phyloP scores from a whole-genome alignment of 2,797 vertebrate genomes.

The Pseudomugil gertrudae region DNA sequence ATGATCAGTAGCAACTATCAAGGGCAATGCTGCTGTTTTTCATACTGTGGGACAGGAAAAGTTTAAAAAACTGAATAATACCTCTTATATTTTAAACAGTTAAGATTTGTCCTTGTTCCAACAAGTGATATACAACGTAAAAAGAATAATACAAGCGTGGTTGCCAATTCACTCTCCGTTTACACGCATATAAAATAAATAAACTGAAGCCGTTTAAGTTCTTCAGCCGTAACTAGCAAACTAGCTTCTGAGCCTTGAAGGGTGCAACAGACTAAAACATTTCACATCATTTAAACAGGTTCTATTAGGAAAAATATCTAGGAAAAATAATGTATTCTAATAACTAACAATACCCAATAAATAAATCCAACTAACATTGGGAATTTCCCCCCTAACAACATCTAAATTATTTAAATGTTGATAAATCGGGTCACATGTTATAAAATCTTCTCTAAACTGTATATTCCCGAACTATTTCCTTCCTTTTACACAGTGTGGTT shows the following conservation, averaged over 20 bases:
- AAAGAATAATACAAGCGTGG: neutral
- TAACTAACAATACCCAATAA: slow-evolving; percentile 2
- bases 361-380: slow-evolving; percentile 33
- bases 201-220: neutral
- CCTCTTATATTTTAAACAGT: neutral
- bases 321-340: neutral
- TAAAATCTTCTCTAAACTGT: slow-evolving; percentile 33
- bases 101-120: neutral
- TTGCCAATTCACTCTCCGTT: neutral
- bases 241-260: neutral
- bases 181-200: neutral
- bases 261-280: no score
- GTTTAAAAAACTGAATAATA: neutral
- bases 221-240: neutral
- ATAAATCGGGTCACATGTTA: slow-evolving; percentile 3
- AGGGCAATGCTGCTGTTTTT: neutral
- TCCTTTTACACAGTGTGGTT: neutral
- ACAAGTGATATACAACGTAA: neutral
- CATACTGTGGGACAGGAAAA: neutral
- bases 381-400: slow-evolving; percentile 4
- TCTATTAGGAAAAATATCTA: no score
- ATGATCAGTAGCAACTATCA: neutral
- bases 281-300: no score
- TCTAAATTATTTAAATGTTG: neutral
- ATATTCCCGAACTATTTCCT: slow-evolving; percentile 28